Evolutionary conservation across 2,113 vertebrate genomes (phyloP).

Genomic region (Chrysemys picta): DNA sequence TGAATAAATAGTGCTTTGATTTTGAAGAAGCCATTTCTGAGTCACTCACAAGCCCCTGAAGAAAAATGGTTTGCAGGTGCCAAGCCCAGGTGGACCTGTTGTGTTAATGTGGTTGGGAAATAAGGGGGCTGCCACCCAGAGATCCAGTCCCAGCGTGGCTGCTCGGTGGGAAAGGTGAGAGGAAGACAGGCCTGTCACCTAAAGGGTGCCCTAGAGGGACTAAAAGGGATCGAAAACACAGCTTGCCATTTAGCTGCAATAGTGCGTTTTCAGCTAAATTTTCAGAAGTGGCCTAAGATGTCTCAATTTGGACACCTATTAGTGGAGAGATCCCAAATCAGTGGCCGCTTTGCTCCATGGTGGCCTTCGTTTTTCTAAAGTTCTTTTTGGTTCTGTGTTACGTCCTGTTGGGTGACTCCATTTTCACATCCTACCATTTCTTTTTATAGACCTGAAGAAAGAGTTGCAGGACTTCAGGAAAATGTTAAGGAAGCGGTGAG

Average conservation of each 20-base stretch:
- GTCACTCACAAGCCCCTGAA: neutral
- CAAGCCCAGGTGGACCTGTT: neutral
- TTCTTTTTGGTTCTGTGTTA: neutral
- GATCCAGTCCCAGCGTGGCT: neutral
- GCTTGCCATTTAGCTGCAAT: neutral
- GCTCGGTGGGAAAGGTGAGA: neutral
- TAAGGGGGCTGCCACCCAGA: neutral
- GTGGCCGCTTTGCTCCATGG: neutral
- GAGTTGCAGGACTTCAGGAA: neutral
- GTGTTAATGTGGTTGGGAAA: neutral
- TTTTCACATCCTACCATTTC: no score
- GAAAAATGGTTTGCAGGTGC: neutral
- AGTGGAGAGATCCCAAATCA: neutral
- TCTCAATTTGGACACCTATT: neutral
- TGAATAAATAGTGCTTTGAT: neutral
- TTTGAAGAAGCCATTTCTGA: neutral
- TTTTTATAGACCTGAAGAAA: no score
- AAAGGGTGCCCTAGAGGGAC: neutral
- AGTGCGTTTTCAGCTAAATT: neutral
- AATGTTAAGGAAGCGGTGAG: slow-evolving; percentile 86
- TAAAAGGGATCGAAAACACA: neutral
- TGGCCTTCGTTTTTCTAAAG: neutral
- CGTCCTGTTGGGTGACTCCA: neutral
- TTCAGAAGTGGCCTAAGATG: neutral
- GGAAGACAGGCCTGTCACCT: neutral